Percentiles rank a stretch among this genome's conserved stretches.
Conservation (phyloP, 2,888 invertebrate species). For the Xanthorhoe designata region DNA sequence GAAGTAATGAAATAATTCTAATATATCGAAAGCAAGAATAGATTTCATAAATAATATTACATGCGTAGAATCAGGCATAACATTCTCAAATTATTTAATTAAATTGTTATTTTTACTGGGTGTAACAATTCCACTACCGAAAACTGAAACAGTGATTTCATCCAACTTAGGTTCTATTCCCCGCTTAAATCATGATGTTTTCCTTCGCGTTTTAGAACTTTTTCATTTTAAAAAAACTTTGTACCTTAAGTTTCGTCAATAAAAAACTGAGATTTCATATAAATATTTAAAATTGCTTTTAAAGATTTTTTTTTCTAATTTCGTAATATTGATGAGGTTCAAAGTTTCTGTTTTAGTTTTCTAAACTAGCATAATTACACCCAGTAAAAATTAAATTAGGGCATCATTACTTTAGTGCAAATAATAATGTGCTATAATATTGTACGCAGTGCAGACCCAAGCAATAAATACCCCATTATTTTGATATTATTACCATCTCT, state of each 20-base stretch:
- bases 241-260: too few species aligned
- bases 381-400: not conserved
- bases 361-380: not conserved
- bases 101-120: not conserved
- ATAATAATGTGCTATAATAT: constrained; percentile 62
- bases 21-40: constrained; percentile 48
- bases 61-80: constrained; percentile 14
- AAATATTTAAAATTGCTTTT: too few species aligned
- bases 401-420: constrained; percentile 61
- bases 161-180: too few species aligned
- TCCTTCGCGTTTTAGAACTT: too few species aligned
- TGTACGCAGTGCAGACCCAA: constrained; percentile 34
- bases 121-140: not conserved
- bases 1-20: constrained; percentile 46
- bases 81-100: not conserved
- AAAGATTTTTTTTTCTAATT: too few species aligned
- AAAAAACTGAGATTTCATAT: too few species aligned
- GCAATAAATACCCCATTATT: constrained; percentile 14
- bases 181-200: too few species aligned
- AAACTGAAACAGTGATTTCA: too few species aligned
- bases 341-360: not conserved
- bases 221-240: too few species aligned
- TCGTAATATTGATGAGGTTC: too few species aligned
- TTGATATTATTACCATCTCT: too few species aligned
- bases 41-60: constrained; percentile 13